phyloP scores from a whole-genome alignment of 2,113 vertebrate species.

The Dascyllus trimaculatus region DNA sequence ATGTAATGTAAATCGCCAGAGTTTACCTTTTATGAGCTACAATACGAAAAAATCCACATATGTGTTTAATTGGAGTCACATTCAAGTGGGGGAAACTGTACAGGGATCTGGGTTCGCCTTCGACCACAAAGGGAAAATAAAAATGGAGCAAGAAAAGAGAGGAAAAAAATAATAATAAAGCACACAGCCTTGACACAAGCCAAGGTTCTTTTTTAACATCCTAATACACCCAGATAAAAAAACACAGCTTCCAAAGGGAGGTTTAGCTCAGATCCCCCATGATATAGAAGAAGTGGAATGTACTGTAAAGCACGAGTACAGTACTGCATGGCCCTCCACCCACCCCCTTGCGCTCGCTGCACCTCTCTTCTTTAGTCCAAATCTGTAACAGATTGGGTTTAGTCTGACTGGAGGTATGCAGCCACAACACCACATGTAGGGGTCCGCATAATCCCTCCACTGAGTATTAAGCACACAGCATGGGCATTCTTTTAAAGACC shows the following conservation, averaged over 20 bases:
- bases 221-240: constrained; percentile 66
- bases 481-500: constrained; percentile 80
- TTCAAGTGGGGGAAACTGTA: constrained; percentile 68
- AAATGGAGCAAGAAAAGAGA: constrained; percentile 43
- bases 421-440: constrained; percentile 84
- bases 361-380: constrained; percentile 77
- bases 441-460: constrained; percentile 79
- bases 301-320: constrained; percentile 58
- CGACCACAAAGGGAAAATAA: constrained; percentile 76
- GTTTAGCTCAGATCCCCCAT: constrained; percentile 64
- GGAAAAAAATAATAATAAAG: constrained; percentile 41
- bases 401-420: constrained; percentile 85
- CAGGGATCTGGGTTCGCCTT: constrained; percentile 73
- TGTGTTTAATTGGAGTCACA: constrained; percentile 83
- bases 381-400: constrained; percentile 86
- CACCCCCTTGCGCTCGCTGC: constrained; percentile 50
- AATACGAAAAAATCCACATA: constrained; percentile 79
- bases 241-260: constrained; percentile 43
- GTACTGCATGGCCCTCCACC: constrained; percentile 22
- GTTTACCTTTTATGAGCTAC: constrained; percentile 76
- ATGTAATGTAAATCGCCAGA: constrained; percentile 75
- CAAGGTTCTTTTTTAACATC: constrained; percentile 64
- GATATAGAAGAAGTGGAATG: constrained; percentile 75
- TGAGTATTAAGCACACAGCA: constrained; percentile 81
- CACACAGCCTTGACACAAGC: constrained; percentile 53